Evolutionary conservation across 2,888 invertebrate species (phyloP).

Genomic region (Gari tellinella): DNA sequence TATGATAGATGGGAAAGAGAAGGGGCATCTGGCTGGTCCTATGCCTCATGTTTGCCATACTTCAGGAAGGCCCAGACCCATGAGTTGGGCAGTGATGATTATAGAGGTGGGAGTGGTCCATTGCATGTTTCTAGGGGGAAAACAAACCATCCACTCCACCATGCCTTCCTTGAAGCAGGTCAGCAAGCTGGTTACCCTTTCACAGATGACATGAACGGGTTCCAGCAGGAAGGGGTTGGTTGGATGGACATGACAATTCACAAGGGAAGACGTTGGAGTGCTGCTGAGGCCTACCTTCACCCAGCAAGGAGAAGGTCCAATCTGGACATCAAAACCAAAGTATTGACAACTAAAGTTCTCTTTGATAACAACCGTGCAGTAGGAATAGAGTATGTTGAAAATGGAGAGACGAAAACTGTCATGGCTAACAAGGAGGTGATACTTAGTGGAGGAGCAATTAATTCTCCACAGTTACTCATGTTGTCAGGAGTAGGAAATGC

Average conservation of each 20-base stretch:
- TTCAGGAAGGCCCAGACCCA: slow-evolving; percentile 87
- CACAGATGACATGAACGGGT: slow-evolving; percentile 86
- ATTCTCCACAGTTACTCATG: slow-evolving; percentile 97
- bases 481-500: slow-evolving; percentile 93
- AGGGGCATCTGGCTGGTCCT: slow-evolving; percentile 93
- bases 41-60: slow-evolving; percentile 89
- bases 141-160: slow-evolving; percentile 84
- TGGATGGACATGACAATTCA: slow-evolving; percentile 85
- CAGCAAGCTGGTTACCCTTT: slow-evolving; percentile 84
- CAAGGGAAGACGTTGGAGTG: slow-evolving; percentile 89
- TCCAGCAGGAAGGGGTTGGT: slow-evolving; percentile 85
- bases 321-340: slow-evolving; percentile 88
- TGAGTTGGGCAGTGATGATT: slow-evolving; percentile 84
- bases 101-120: slow-evolving; percentile 85
- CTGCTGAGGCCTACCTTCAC: slow-evolving; percentile 89
- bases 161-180: slow-evolving; percentile 84
- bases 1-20: slow-evolving; percentile 91
- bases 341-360: slow-evolving; percentile 86
- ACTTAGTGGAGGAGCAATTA: slow-evolving; percentile 95
- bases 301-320: slow-evolving; percentile 86
- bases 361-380: slow-evolving; percentile 84
- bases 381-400: slow-evolving; percentile 83
- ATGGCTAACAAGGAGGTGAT: slow-evolving; percentile 91
- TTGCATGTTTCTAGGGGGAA: slow-evolving; percentile 84
- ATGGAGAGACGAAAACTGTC: slow-evolving; percentile 67